Evolutionary conservation across 2,113 vertebrate genomes (phyloP), one percentile per base, ranked within the genome.

Genomic region (Rhadina sibilatrix): DNA sequence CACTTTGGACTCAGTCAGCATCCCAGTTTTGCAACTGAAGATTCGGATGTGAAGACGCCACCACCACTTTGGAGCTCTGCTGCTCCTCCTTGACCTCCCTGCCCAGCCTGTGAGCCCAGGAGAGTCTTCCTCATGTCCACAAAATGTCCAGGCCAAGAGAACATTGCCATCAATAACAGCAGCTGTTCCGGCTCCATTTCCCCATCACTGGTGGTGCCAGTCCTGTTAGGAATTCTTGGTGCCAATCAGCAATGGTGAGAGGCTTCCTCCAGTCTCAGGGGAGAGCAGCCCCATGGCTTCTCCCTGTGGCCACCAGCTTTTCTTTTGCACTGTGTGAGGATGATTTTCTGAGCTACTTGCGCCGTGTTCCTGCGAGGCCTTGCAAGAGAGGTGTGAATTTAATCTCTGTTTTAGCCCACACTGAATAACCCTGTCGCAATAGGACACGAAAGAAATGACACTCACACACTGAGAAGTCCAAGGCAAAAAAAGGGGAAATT

Each of bases 131-230:
- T 22, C 38, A 31, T 2, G 1, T 6, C 74, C 52, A 59, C 30
- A 60, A 9, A 71, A 25, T 0, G 0, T 15, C 27, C 85, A 44
- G 61, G 0, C 52, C 30, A 10, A 37, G 37, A 28, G 33, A 40
- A 46, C 42, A 2, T 5, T 78, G 24, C 52, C 18, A 7, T 24
- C 38, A 87, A 9, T 3, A 63, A 18, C 60, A 66, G 3, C 23
- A 38, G 20, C 31, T 46, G 8, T 2, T 78, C 30, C 21, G 79
- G 57, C 63, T 74, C 53, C 21, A 4, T 17, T 61, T 53, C 31
- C n/a, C 24, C 46, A 2, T 22, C 5, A 0, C 7, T 47, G 50
- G 28, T 1, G 0, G 28, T 21, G 69, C 5, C 54, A 74, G 23
- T 9, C 30, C 16, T 0, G 0, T 33, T 22, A n/a, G 72, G 46